These are phyloP conservation scores for Tridacna gigas DNA, from an alignment of 2,888 invertebrate species.

Conservation along the genomic window DNA sequence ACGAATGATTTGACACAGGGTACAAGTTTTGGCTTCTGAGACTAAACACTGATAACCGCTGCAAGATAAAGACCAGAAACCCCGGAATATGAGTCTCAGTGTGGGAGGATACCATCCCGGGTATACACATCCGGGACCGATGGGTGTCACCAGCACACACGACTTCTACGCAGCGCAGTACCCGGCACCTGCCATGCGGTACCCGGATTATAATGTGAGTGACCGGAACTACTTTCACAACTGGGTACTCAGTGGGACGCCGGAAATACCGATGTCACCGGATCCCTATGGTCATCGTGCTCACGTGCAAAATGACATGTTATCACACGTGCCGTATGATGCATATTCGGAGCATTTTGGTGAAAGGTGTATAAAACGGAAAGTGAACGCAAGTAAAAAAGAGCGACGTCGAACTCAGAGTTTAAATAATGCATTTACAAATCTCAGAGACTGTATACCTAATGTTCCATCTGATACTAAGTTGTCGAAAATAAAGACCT, in stretches of 20 bases:
- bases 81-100: conserved; percentile 78
- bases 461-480: conserved; percentile 98
- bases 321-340: conserved; percentile 53
- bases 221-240: conserved; percentile 78
- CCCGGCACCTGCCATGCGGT: conserved; percentile 71
- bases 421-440: conserved; percentile 97
- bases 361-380: conserved; percentile 77
- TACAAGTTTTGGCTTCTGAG: conserved; percentile 59
- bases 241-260: conserved; percentile 77
- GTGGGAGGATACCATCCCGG: conserved; percentile 80
- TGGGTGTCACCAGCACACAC: conserved; percentile 73
- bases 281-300: conserved; percentile 67
- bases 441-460: conserved; percentile 96
- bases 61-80: conserved; percentile 60
- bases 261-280: conserved; percentile 75
- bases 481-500: conserved; percentile 96
- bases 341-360: conserved; percentile 68
- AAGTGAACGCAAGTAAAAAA: conserved; percentile 95
- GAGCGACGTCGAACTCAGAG: conserved; percentile 96
- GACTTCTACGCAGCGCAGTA: conserved; percentile 75
- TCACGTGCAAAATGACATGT: conserved; percentile 57
- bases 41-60: conserved; percentile 65
- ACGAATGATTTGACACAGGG: conserved; percentile 65
- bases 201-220: conserved; percentile 70
- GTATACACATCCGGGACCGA: conserved; percentile 79